Conservation (phyloP, 92 coral and sea anemone species). For the Palythoa caribaeorum region DNA sequence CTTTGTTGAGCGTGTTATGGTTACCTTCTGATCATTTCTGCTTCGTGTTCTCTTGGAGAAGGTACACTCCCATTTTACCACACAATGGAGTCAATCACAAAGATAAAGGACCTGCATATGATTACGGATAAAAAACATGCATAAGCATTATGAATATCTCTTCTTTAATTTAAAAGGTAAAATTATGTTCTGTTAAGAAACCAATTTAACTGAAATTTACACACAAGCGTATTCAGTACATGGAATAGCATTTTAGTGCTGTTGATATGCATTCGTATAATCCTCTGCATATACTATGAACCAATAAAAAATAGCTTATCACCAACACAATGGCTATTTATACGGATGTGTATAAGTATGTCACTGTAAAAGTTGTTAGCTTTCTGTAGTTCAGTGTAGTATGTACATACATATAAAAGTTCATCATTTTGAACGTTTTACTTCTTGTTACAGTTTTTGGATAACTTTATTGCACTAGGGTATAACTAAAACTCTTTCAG, state of each 20-base stretch:
- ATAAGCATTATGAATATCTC: neutral
- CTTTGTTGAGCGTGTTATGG: neutral
- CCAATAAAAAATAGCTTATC: neutral
- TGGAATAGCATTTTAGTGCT: neutral
- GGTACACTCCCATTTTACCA: constrained; percentile 36
- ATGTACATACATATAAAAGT: neutral
- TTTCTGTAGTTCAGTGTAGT: too few relatives aligned
- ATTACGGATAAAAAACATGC: neutral
- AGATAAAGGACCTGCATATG: constrained; percentile 14
- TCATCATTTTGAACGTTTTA: neutral
- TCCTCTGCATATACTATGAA: neutral
- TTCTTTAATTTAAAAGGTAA: constrained; percentile 4
- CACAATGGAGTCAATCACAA: constrained; percentile 33
- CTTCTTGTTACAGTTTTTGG: too few relatives aligned
- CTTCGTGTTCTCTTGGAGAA: constrained; percentile 49
- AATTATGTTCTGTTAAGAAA: neutral
- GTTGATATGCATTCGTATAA: neutral
- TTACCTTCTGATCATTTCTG: constrained; percentile 51
- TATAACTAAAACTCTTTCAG: neutral
- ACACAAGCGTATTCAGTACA: neutral
- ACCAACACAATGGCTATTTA: constrained; percentile 18
- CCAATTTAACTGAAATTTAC: neutral
- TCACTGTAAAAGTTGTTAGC: neutral
- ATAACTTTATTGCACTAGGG: too few relatives aligned
- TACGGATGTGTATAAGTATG: neutral